phyloP scores from a whole-genome alignment of 2,797 vertebrate genomes.

The Gallinago nigripennis region DNA sequence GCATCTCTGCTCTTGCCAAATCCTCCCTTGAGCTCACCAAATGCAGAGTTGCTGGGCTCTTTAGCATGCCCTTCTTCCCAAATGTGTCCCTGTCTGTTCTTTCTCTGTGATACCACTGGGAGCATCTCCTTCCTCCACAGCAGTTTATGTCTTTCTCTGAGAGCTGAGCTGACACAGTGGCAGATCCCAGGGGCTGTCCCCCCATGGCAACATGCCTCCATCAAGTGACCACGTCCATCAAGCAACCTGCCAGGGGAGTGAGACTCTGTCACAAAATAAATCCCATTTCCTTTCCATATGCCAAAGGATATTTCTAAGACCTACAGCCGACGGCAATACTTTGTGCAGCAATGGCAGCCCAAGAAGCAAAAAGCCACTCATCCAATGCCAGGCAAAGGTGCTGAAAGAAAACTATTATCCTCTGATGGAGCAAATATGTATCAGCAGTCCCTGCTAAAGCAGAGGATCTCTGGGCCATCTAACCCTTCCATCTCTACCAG shows the following conservation, averaged over 20 bases:
- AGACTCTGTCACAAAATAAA: background rate
- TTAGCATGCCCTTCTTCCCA: background rate
- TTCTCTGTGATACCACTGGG: background rate
- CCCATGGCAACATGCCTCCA: background rate
- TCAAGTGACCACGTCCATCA: background rate
- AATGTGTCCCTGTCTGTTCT: background rate
- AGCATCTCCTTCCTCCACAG: background rate
- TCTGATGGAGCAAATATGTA: background rate
- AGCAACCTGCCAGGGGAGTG: background rate
- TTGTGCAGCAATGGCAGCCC: background rate
- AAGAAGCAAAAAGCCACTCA: background rate
- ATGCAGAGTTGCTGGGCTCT: background rate
- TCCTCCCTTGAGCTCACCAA: background rate
- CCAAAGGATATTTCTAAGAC: background rate
- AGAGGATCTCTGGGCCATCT: background rate
- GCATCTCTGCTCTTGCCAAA: background rate
- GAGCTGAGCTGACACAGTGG: background rate
- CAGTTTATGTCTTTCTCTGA: background rate
- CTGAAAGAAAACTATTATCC: background rate
- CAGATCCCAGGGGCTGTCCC: background rate
- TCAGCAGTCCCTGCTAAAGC: background rate
- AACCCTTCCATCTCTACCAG: background rate
- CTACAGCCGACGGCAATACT: background rate
- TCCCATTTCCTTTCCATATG: background rate
- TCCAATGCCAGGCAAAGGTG: background rate